A percentile compares a stretch with the other conserved stretches of the same genome.
These are phyloP conservation scores for Eilema griseolum DNA, from an alignment of 2,888 invertebrate species.

Conservation along the genomic window DNA sequence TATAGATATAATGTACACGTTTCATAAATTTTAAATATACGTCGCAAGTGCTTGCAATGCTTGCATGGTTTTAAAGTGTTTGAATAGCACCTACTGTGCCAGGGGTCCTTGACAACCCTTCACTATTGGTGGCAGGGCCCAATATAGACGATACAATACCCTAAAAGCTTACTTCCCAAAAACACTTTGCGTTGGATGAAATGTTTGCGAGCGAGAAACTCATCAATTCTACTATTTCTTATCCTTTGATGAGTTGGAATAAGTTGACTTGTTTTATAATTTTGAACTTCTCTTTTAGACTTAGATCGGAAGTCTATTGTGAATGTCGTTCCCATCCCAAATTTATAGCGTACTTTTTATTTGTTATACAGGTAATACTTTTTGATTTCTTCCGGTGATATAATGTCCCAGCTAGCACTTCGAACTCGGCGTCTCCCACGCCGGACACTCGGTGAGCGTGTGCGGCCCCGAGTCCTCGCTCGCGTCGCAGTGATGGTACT, in stretches of 20 bases:
- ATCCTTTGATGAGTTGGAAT: slow-evolving; percentile 18
- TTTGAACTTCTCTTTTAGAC: too few relatives aligned
- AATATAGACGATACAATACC: slow-evolving; percentile 38
- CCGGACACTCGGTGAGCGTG: too few relatives aligned
- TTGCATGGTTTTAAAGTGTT: slow-evolving; percentile 6
- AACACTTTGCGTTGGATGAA: slow-evolving; percentile 33
- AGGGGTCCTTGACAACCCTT: slow-evolving; percentile 26
- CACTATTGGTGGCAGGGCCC: slow-evolving; percentile 26
- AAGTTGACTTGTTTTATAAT: neutral
- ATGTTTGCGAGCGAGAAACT: slow-evolving; percentile 13
- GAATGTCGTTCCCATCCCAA: too few relatives aligned
- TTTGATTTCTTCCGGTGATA: neutral
- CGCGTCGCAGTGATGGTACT: too few relatives aligned
- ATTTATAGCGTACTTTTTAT: neutral
- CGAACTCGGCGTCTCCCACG: too few relatives aligned
- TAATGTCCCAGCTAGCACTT: too few relatives aligned
- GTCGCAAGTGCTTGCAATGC: neutral
- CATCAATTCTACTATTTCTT: slow-evolving; percentile 21
- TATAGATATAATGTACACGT: neutral
- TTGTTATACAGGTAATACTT: neutral
- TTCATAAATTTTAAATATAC: neutral
- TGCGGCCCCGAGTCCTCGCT: too few relatives aligned
- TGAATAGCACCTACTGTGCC: slow-evolving; percentile 2
- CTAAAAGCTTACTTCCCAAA: slow-evolving; percentile 40
- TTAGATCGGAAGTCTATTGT: too few relatives aligned